Evolutionary conservation across 2,113 vertebrate species (phyloP).

Genomic region (Paratilapia polleni): DNA sequence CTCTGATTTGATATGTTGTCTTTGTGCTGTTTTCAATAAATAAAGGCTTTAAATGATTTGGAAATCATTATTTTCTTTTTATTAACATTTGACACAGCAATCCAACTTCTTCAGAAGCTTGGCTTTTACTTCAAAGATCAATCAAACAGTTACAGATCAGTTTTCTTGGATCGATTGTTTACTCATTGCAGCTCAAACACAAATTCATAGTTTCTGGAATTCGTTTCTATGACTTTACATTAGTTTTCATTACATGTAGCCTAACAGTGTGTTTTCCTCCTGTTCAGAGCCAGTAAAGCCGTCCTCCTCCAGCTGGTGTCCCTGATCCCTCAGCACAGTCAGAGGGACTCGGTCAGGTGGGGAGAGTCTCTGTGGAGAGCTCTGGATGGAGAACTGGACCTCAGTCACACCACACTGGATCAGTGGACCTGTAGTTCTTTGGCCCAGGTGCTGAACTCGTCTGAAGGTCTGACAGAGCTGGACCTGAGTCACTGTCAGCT

Average conservation of each 20-base stretch:
- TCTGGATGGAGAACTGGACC: slow-evolving; percentile 35
- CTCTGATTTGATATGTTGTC: no score
- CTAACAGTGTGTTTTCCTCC: not conserved
- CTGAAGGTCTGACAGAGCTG: slow-evolving; percentile 33
- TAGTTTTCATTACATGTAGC: not conserved
- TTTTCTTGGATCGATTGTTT: no score
- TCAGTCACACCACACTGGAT: slow-evolving; percentile 39
- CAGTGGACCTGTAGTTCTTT: slow-evolving; percentile 25
- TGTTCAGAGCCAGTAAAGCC: slow-evolving; percentile 24
- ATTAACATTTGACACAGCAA: no score
- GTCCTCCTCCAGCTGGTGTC: slow-evolving; percentile 38
- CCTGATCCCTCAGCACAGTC: slow-evolving; percentile 5
- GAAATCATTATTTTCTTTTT: no score
- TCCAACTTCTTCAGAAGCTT: no score
- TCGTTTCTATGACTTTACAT: not conserved
- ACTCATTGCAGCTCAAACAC: no score
- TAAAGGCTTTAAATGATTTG: no score
- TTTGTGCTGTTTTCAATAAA: no score
- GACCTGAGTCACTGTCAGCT: slow-evolving; percentile 55
- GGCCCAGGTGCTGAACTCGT: slow-evolving; percentile 30
- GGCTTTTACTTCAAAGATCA: no score
- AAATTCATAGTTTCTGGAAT: no score
- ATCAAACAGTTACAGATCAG: no score
- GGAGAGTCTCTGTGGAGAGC: slow-evolving; percentile 7
- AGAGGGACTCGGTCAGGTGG: slow-evolving; percentile 21